Conservation (phyloP, 2,113 vertebrate species). For the Catharus bicknelli region DNA sequence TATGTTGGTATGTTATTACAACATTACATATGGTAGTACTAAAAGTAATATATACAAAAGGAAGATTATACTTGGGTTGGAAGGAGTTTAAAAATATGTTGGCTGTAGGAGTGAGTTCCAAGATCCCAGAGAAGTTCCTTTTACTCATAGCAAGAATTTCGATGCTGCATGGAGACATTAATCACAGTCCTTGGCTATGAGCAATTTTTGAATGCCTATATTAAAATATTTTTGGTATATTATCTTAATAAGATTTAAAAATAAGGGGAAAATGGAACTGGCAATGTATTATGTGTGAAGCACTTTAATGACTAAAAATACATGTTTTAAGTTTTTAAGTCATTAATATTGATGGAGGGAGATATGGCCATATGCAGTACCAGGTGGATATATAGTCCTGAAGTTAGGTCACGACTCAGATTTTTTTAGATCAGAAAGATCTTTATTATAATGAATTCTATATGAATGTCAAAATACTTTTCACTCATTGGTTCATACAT, state of each 20-base stretch:
- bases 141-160: background rate
- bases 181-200: background rate
- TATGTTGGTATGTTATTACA: too few relatives aligned
- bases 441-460: background rate
- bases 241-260: background rate
- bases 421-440: background rate
- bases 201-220: background rate
- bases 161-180: background rate
- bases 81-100: background rate
- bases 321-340: background rate
- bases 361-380: background rate
- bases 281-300: background rate
- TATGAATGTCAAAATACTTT: background rate
- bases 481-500: background rate
- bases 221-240: background rate
- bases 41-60: background rate
- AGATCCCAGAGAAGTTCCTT: background rate
- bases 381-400: background rate
- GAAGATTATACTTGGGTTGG: background rate
- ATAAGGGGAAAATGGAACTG: too few relatives aligned
- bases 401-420: background rate
- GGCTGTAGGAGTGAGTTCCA: background rate
- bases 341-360: background rate
- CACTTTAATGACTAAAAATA: background rate
- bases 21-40: background rate